Conservation (phyloP, 2,113 vertebrate genomes). For the Azemiops feae region DNA sequence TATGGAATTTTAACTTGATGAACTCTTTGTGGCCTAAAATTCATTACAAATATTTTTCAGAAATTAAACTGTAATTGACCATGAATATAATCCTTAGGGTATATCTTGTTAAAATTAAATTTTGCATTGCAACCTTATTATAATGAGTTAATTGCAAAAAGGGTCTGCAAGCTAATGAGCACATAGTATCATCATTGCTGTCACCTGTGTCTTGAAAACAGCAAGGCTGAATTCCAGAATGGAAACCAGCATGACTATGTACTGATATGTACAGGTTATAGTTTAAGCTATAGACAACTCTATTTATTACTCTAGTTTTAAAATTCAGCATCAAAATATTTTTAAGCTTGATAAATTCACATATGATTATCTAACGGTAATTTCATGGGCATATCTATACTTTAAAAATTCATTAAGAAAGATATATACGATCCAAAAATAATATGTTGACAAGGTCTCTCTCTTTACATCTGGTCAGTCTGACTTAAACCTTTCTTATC, state of each 20-base stretch:
- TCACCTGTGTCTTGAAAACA: neutral
- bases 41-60: neutral
- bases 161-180: neutral
- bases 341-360: neutral
- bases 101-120: neutral
- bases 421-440: neutral
- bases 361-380: neutral
- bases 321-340: neutral
- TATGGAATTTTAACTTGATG: neutral
- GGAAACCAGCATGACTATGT: neutral
- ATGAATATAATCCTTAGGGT: neutral
- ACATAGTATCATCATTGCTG: neutral
- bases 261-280: neutral
- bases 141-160: neutral
- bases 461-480: too few relatives aligned
- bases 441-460: too few relatives aligned
- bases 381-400: neutral
- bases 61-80: neutral
- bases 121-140: neutral
- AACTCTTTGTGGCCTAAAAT: neutral
- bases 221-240: neutral
- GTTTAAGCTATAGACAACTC: neutral
- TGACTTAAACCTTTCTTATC: too few relatives aligned
- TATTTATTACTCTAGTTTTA: neutral
- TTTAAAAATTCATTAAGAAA: neutral